phyloP scores from a whole-genome alignment of 2,888 invertebrate species.

The Drosophila conformis region DNA sequence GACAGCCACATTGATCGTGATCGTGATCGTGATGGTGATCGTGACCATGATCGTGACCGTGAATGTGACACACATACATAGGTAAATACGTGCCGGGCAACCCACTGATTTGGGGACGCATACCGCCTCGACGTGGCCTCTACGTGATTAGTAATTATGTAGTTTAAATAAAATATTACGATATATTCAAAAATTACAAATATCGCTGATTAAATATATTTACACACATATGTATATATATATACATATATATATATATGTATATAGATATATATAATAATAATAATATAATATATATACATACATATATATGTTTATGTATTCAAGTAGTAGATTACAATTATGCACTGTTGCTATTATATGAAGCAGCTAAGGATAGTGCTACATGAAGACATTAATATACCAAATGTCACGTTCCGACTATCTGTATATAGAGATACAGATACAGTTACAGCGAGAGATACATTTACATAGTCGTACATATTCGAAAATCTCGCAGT shows the following conservation, averaged over 20 bases:
- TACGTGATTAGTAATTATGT: conserved; percentile 33
- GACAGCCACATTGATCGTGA: neutral
- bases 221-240: conserved; percentile 13
- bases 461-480: neutral
- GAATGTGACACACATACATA: conserved; percentile 8
- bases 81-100: conserved; percentile 42
- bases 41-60: neutral
- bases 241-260: conserved; percentile 11
- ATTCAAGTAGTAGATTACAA: conserved; percentile 25
- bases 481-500: conserved; percentile 7
- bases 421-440: neutral
- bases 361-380: conserved; percentile 30
- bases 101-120: conserved; percentile 68
- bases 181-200: conserved; percentile 24
- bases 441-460: neutral
- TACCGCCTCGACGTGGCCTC: conserved; percentile 83
- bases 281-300: conserved; percentile 9
- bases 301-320: conserved; percentile 14
- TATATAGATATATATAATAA: neutral
- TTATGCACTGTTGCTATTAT: conserved; percentile 37
- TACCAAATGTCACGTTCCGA: conserved; percentile 9
- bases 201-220: conserved; percentile 28
- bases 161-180: conserved; percentile 13
- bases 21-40: neutral
- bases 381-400: conserved; percentile 7